Evolutionary conservation across 2,888 invertebrate species (phyloP).

Genomic region (Zygogramma bicolorata): DNA sequence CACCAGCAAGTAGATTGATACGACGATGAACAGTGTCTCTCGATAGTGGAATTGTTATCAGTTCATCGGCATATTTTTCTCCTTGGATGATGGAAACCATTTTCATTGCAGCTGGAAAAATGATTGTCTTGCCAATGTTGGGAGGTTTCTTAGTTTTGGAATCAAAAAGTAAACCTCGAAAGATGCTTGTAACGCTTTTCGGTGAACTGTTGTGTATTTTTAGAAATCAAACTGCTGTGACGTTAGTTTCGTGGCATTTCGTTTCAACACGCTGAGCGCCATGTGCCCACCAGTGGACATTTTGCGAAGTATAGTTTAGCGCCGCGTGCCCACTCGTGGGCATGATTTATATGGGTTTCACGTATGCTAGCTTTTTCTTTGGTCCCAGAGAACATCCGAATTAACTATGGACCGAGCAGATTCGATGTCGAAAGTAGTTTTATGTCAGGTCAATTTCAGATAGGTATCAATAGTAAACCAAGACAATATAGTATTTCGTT

Average conservation of each 20-base stretch:
- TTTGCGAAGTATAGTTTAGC: no score
- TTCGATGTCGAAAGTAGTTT: no score
- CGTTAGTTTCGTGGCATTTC: neutral
- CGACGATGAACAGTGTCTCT: neutral
- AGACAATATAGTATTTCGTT: no score
- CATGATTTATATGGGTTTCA: no score
- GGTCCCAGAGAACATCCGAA: no score
- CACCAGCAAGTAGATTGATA: neutral
- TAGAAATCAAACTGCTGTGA: neutral
- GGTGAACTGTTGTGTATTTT: neutral
- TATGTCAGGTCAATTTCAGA: no score
- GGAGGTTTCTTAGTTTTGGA: neutral
- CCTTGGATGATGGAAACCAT: slow-evolving; percentile 7
- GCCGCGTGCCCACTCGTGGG: no score
- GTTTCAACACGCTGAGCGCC: no score
- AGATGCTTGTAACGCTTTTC: neutral
- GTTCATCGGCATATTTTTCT: slow-evolving; percentile 7
- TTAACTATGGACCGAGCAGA: no score
- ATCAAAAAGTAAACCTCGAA: neutral
- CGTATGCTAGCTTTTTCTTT: no score
- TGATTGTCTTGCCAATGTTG: neutral
- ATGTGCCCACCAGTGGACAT: no score
- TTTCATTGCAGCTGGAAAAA: neutral
- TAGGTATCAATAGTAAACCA: neutral
- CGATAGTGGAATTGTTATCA: slow-evolving; percentile 4